Conservation (phyloP, 23 tunicate species). For the Ciona savignyi region DNA sequence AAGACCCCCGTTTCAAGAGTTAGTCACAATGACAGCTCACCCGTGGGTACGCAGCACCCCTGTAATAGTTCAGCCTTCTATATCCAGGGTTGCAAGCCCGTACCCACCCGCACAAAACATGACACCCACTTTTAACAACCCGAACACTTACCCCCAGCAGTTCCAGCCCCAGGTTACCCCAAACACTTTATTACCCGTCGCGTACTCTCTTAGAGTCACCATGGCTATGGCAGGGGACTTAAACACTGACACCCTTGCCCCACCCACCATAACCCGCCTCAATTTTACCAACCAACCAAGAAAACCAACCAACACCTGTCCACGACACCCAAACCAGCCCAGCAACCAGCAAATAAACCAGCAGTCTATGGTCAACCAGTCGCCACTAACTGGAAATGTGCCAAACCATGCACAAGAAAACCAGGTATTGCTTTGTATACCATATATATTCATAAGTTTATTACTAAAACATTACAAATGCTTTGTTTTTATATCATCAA, state of each 20-base stretch:
- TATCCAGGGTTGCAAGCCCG: not conserved
- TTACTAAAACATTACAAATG: no score
- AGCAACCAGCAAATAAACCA: no score
- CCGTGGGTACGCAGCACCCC: not conserved
- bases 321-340: not conserved
- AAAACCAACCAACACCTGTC: not conserved
- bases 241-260: not conserved
- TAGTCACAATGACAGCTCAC: not conserved
- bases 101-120: not conserved
- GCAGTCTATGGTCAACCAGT: no score
- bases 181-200: not conserved
- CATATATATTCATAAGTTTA: no score
- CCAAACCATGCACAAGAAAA: not conserved
- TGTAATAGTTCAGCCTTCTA: not conserved
- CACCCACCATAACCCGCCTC: not conserved
- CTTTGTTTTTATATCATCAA: no score
- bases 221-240: constrained; percentile 35
- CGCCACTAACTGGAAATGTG: no score
- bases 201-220: constrained; percentile 32
- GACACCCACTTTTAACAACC: not conserved
- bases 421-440: no score
- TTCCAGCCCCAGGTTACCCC: not conserved
- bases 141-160: not conserved
- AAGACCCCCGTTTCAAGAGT: not conserved
- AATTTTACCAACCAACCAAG: not conserved